Conservation (phyloP, 2,113 vertebrate species). For the Amphilophus citrinellus region DNA sequence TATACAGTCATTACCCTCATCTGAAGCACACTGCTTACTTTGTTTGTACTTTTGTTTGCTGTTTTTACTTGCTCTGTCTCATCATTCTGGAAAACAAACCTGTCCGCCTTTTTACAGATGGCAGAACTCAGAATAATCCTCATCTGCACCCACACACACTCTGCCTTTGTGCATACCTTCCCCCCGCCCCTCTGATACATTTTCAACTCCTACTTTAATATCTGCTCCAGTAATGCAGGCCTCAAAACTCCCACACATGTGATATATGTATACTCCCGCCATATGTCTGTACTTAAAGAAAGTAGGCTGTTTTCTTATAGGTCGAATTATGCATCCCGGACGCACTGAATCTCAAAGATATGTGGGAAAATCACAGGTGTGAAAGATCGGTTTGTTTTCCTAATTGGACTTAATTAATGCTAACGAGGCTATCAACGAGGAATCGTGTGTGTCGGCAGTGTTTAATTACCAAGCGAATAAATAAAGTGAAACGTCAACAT, state of each 20-base stretch:
- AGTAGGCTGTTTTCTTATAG: neutral
- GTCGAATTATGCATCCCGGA: neutral
- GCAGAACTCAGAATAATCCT: slow-evolving; percentile 65
- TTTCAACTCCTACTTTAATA: slow-evolving; percentile 45
- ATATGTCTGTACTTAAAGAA: neutral
- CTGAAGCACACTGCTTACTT: slow-evolving; percentile 33
- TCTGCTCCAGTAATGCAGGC: slow-evolving; percentile 19
- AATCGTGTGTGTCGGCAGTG: slow-evolving; percentile 70
- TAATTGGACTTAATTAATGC: slow-evolving; percentile 71
- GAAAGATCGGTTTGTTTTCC: slow-evolving; percentile 48
- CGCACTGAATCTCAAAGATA: neutral
- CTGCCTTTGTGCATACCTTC: slow-evolving; percentile 7
- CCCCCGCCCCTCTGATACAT: neutral
- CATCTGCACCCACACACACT: slow-evolving; percentile 57
- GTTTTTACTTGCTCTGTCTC: slow-evolving; percentile 42
- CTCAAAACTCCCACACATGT: slow-evolving; percentile 44
- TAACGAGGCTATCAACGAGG: slow-evolving; percentile 67
- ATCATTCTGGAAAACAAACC: slow-evolving; percentile 54
- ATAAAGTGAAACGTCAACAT: slow-evolving; percentile 72
- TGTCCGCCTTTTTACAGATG: slow-evolving; percentile 67
- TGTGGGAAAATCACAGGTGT: slow-evolving; percentile 58
- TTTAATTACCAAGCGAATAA: slow-evolving; percentile 76
- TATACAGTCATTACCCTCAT: slow-evolving; percentile 34
- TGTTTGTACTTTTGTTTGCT: slow-evolving; percentile 35
- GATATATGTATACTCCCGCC: neutral